Conservation (phyloP, 2,888 invertebrate species). For the Oligia fasciuncula region DNA sequence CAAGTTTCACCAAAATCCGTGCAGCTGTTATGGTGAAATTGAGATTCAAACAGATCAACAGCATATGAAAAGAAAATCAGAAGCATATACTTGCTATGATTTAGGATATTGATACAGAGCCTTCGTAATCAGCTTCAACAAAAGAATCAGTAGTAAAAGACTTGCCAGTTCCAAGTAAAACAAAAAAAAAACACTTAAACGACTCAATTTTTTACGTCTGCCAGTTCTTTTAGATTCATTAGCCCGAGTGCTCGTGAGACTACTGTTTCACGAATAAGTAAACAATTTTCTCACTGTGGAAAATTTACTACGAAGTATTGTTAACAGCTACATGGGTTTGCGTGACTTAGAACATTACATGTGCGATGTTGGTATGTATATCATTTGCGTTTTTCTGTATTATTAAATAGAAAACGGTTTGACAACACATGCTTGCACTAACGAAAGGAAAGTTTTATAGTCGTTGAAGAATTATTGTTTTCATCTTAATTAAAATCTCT, state of each 20-base stretch:
- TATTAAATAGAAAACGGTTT: constrained; percentile 79
- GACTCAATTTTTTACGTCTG: constrained; percentile 27
- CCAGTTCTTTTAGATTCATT: constrained; percentile 67
- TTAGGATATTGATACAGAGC: neutral
- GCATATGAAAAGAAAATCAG: neutral
- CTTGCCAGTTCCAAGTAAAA: constrained; percentile 2
- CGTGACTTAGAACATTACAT: constrained; percentile 77
- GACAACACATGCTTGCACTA: constrained; percentile 70
- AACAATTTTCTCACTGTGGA: constrained; percentile 82
- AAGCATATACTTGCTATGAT: neutral
- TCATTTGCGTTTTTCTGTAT: constrained; percentile 70
- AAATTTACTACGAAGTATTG: constrained; percentile 81
- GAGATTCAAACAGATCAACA: neutral
- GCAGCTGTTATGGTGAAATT: neutral
- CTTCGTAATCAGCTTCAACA: constrained; percentile 1
- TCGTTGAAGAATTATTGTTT: constrained; percentile 52
- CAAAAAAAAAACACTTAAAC: constrained; percentile 11
- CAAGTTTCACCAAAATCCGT: constrained; percentile 1
- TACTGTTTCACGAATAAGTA: constrained; percentile 75
- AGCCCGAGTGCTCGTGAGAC: constrained; percentile 64
- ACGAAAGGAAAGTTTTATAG: constrained; percentile 74
- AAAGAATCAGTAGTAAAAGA: constrained; percentile 19
- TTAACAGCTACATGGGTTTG: constrained; percentile 71
- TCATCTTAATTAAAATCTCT: constrained; percentile 34
- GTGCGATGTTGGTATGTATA: constrained; percentile 64